phyloP scores from a whole-genome alignment of 2,888 invertebrate genomes.

The Mesopsocus fuscifrons region DNA sequence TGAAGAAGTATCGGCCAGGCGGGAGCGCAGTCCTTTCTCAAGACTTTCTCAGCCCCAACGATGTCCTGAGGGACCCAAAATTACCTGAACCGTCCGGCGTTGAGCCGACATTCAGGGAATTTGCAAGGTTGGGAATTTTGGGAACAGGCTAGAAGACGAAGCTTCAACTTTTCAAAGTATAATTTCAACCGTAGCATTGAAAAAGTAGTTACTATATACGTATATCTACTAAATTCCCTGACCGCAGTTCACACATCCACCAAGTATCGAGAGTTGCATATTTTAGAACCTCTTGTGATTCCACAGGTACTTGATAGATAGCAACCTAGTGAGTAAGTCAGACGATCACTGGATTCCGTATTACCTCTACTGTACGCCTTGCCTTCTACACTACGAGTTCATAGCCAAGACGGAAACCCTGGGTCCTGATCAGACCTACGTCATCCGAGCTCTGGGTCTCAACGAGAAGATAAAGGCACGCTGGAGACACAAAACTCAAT shows the following conservation, averaged over 20 bases:
- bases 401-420: slow-evolving; percentile 35
- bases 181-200: too few relatives aligned
- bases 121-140: slow-evolving; percentile 27
- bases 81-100: slow-evolving; percentile 21
- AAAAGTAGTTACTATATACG: too few relatives aligned
- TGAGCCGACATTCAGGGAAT: slow-evolving; percentile 33
- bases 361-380: slow-evolving; percentile 34
- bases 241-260: too few relatives aligned
- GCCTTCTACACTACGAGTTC: slow-evolving; percentile 32
- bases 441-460: slow-evolving; percentile 23
- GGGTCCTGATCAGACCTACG: slow-evolving; percentile 29
- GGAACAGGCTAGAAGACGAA: too few relatives aligned
- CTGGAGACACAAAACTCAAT: slow-evolving; percentile 23
- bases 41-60: slow-evolving; percentile 14
- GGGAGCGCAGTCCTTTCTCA: slow-evolving; percentile 16
- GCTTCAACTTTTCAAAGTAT: too few relatives aligned
- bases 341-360: slow-evolving; percentile 40
- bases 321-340: slow-evolving; percentile 25
- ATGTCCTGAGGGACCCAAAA: slow-evolving; percentile 14
- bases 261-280: too few relatives aligned
- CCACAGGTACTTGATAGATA: slow-evolving; percentile 24
- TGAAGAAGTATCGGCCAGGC: slow-evolving; percentile 25
- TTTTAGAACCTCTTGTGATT: slow-evolving; percentile 10
- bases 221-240: too few relatives aligned
- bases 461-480: slow-evolving; percentile 21